Evolutionary conservation across 2,797 vertebrate genomes (phyloP), one percentile per base, ranked within the genome.

Genomic region (Anabacerthia variegaticeps): DNA sequence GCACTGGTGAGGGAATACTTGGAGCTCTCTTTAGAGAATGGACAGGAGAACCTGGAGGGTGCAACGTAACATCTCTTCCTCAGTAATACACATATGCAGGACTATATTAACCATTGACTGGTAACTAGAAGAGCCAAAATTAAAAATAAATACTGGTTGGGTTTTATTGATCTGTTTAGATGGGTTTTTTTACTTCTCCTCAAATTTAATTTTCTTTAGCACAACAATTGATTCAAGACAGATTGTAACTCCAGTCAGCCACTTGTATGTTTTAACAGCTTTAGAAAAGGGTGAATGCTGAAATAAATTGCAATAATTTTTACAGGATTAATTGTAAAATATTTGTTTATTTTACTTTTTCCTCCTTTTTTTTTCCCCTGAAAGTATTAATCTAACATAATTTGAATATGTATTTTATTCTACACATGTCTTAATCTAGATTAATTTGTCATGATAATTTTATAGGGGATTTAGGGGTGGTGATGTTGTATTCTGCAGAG

Each of bases 291-390:
- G 32, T 55, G 12, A 77, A 24, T 59, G 4, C 11, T 69, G n/a
- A 62, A 88, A 59, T 32, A 59, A 73, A 41, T 11, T 4, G 9
- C 7, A 76, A 2, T 9, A 52, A 12, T 14, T 69, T 44, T 80
- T 63, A 39, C 11, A 37, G 18, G 11, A 56, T 39, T 71, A 63
- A 67, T 32, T 71, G 7, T n/a, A 74, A 77, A 88, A 66, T 41
- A 78, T 22, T 72, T 65, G 1, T 15, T 24, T 61, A 1, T 22
- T 87, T 55, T 7, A 23, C 71, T 83, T 62, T 46, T 22, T 12
- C 44, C 44, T 68, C 19, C 73, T 62, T 3, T 3, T 3, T 4
- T 37, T 23, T 20, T 27, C 0, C 1, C 1, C 3, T 0, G 0
- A 74, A 91, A 56, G 3, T 46, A 20, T 66, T 87, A 43, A 43